Percentiles rank a stretch among this genome's conserved stretches.
Evolutionary conservation across 1,140 invertebrate species (phyloP).

Genomic region (Caerostris darwini): DNA sequence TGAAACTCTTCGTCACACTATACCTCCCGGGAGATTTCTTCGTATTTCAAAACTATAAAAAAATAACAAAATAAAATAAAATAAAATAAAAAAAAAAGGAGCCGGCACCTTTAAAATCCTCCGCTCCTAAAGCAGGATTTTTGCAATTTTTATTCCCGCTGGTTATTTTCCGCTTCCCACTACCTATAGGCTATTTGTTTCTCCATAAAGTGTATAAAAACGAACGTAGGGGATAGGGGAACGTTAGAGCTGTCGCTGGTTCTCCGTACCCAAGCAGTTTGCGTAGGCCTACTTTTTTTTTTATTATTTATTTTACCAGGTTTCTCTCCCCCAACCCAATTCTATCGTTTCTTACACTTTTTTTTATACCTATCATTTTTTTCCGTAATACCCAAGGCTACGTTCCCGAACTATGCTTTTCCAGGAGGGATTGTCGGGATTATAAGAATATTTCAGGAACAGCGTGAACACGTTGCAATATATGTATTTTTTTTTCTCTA

Average conservation of each 20-base stretch:
- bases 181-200: constrained; percentile 56
- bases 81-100: not conserved
- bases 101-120: not conserved
- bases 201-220: constrained; percentile 50
- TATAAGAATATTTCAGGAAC: not conserved
- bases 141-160: constrained; percentile 23
- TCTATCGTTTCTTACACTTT: not conserved
- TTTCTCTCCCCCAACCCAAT: not conserved
- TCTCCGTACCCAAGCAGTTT: constrained; percentile 24
- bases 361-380: constrained; percentile 2
- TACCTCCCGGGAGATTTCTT: constrained; percentile 1
- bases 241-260: not conserved
- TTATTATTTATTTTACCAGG: not conserved
- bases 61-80: constrained; percentile 1
- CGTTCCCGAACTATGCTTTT: not conserved
- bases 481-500: not conserved
- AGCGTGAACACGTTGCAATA: not conserved
- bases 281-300: not conserved
- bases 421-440: not conserved
- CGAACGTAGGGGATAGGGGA: not conserved
- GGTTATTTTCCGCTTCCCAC: constrained; percentile 23
- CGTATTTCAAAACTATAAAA: not conserved
- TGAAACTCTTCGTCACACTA: constrained; percentile 33
- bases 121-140: constrained; percentile 44
- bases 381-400: not conserved